phyloP scores from a whole-genome alignment of 2,888 invertebrate species.

The Myathropa florea region DNA sequence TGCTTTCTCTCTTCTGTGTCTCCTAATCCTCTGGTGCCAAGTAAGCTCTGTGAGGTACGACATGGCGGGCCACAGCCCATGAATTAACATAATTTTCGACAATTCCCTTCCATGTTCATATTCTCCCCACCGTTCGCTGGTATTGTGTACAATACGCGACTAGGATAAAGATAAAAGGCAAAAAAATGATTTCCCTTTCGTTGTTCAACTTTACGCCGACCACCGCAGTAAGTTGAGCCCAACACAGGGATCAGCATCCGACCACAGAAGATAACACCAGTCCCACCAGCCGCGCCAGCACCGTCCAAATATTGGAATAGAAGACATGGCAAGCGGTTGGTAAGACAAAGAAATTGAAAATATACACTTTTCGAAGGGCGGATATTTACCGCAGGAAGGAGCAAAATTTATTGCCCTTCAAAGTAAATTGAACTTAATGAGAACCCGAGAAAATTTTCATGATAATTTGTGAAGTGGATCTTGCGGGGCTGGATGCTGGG shows the following conservation, averaged over 20 bases:
- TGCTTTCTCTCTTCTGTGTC: background rate
- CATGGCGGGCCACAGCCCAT: conserved; percentile 18
- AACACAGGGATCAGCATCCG: conserved; percentile 42
- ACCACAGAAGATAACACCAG: conserved; percentile 31
- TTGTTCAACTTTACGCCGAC: conserved; percentile 57
- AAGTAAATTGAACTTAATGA: conserved; percentile 71
- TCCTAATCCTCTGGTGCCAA: conserved; percentile 29
- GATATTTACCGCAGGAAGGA: conserved; percentile 61
- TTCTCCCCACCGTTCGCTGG: conserved; percentile 22
- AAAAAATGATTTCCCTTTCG: conserved; percentile 59
- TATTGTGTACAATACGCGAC: background rate
- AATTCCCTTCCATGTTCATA: conserved; percentile 66
- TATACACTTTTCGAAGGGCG: conserved; percentile 22
- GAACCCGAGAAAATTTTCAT: conserved; percentile 63
- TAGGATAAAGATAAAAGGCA: conserved; percentile 34
- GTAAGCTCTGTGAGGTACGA: background rate
- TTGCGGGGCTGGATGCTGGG: conserved; percentile 5
- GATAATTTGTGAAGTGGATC: conserved; percentile 70
- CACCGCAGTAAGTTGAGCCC: conserved; percentile 50
- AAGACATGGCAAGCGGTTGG: background rate
- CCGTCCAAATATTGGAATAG: background rate
- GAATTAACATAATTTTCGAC: conserved; percentile 69
- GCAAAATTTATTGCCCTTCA: conserved; percentile 69
- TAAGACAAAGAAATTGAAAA: conserved; percentile 54
- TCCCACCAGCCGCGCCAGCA: background rate